Evolutionary conservation across 2,113 vertebrate genomes (phyloP).

Genomic region (Pipra filicauda): DNA sequence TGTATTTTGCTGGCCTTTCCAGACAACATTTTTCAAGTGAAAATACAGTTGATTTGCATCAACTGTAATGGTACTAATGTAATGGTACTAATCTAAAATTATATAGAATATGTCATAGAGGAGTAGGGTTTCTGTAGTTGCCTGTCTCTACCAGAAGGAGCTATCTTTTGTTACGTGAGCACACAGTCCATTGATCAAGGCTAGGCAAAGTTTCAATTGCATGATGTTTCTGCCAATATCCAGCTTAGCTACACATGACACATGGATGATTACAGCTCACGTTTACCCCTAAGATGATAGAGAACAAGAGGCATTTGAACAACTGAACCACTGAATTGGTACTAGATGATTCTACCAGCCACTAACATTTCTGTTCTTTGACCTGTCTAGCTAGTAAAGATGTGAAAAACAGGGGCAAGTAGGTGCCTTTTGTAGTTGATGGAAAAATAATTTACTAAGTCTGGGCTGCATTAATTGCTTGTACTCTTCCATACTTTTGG

Average conservation of each 20-base stretch:
- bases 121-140: neutral
- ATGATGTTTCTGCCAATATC: neutral
- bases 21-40: neutral
- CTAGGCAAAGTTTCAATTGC: neutral
- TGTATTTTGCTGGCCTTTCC: neutral
- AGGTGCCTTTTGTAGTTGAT: neutral
- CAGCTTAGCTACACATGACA: neutral
- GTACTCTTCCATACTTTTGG: neutral
- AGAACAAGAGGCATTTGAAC: neutral
- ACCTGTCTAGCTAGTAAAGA: neutral
- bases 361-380: neutral
- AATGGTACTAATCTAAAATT: neutral
- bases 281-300: neutral
- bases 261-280: neutral
- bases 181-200: neutral
- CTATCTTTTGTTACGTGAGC: neutral
- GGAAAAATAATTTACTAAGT: neutral
- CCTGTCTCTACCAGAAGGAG: neutral
- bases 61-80: neutral
- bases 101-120: neutral
- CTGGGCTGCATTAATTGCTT: neutral
- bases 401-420: neutral
- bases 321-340: neutral
- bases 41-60: neutral
- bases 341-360: neutral